Evolutionary conservation across 2,888 invertebrate species (phyloP), one percentile per base, ranked within the genome.

Genomic region (Drosophila buzzatii): DNA sequence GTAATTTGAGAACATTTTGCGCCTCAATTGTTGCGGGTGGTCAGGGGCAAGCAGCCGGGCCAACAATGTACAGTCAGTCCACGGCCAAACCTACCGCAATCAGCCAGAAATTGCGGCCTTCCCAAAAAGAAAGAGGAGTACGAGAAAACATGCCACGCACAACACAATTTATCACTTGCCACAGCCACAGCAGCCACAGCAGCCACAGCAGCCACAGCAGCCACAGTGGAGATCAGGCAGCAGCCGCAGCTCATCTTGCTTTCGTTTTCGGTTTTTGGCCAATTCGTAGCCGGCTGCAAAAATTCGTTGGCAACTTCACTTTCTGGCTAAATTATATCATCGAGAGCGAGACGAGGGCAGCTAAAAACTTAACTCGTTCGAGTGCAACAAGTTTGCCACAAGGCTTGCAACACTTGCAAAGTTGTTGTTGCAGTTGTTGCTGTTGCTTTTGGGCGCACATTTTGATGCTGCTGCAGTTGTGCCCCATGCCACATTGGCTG

Each of bases 321-420:
- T 88, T 86, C 90, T 75, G 77, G 82, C 89, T 86, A 89, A 86
- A 86, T 85, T 85, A 85, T 85, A 90, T 85, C 85, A 85, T 85
- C 79, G 23, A 10, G 16, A n/a, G 69, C 37, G 47, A 49, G 55
- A 41, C 49, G 52, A 35, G 83, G 85, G 84, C 66, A 74, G 67
- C 79, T 70, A 55, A 70, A 69, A 68, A 70, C 63, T 64, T 66
- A 68, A 76, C 58, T 60, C 62, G 76, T 76, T 70, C 60, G 62
- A 75, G 64, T 73, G 87, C 83, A 84, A 84, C 83, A 89, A 84
- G 89, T 89, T 84, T 89, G 73, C 86, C 82, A 57, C 60, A 82
- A 82, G 76, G 84, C 66, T 60, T 37, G 58, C 65, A 60, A 37
- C 63, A 65, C 42, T 49, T 49, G 23, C 16, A 16, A 16, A 14